Conservation (phyloP, 2,113 vertebrate genomes). For the Elaphurus davidianus region DNA sequence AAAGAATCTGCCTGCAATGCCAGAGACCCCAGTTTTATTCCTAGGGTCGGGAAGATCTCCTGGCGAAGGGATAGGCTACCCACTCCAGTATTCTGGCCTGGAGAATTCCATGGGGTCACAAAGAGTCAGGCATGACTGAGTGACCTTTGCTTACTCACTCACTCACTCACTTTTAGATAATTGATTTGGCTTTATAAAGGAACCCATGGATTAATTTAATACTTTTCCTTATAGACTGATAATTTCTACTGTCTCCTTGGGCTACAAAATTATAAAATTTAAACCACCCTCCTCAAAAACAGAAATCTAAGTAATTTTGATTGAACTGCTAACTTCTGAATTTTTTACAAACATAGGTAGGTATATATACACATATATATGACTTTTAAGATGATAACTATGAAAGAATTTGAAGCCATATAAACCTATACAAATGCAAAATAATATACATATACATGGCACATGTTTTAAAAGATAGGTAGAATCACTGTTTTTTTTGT, state of each 20-base stretch:
- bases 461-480: background rate
- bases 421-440: background rate
- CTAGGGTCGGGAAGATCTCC: too few species aligned
- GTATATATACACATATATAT: background rate
- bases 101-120: background rate
- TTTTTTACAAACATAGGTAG: background rate
- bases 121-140: background rate
- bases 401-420: background rate
- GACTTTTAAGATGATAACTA: background rate
- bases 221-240: background rate
- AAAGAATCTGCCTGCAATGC: background rate
- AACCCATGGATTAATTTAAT: background rate
- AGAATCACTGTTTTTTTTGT: background rate
- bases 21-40: too few species aligned
- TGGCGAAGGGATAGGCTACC: background rate
- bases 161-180: background rate
- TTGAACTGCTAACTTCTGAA: background rate
- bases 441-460: background rate
- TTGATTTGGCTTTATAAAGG: background rate
- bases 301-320: background rate
- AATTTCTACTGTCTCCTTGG: background rate
- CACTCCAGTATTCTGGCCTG: background rate
- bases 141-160: background rate
- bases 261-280: background rate
- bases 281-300: background rate